phyloP scores from a whole-genome alignment of 1,140 invertebrate species.

The Yoshiicerus persimilis region DNA sequence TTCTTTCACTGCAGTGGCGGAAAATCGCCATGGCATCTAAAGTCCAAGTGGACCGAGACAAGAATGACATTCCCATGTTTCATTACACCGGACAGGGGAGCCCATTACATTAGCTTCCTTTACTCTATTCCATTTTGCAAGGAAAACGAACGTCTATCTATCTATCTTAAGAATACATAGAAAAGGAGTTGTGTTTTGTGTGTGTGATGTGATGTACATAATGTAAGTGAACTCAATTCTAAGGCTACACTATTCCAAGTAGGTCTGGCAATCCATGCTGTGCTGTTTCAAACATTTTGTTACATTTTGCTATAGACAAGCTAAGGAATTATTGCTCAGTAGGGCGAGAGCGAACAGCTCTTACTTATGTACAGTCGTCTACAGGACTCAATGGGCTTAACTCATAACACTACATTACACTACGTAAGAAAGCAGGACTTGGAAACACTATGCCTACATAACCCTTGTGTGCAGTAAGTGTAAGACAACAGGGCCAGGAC shows the following conservation, averaged over 20 bases:
- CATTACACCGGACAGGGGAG: conserved; percentile 28
- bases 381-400: background rate
- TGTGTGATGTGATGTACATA: background rate
- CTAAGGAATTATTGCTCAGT: conserved; percentile 31
- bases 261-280: too few relatives aligned
- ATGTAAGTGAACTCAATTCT: background rate
- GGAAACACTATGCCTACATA: background rate
- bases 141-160: background rate
- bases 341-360: conserved; percentile 9
- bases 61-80: conserved; percentile 37
- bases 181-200: background rate
- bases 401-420: background rate
- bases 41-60: conserved; percentile 27
- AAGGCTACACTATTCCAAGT: background rate
- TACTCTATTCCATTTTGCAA: background rate
- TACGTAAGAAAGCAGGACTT: background rate
- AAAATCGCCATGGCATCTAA: conserved; percentile 15
- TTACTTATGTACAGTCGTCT: background rate
- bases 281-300: background rate
- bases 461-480: background rate
- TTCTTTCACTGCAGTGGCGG: background rate
- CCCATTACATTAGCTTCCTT: background rate
- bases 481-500: background rate
- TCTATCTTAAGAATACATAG: background rate
- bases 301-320: background rate